Conservation (phyloP, 2,113 vertebrate genomes). For the Pterocles orientalis region DNA sequence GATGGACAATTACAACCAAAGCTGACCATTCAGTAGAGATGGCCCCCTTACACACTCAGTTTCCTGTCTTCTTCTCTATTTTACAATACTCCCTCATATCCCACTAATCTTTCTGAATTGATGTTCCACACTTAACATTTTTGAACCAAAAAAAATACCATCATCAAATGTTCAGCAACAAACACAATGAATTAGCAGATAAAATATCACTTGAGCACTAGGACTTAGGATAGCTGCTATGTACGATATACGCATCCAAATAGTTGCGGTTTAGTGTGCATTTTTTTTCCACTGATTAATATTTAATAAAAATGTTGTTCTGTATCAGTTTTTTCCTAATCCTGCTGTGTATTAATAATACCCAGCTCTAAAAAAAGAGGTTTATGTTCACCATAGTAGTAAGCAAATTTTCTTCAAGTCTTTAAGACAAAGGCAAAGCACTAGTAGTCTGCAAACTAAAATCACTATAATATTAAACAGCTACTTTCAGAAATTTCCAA, state of each 20-base stretch:
- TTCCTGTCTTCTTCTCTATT: not conserved
- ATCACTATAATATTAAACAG: not conserved
- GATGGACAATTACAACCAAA: not conserved
- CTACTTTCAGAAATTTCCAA: not conserved
- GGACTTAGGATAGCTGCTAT: not conserved
- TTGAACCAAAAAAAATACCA: not conserved
- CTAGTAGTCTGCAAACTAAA: not conserved
- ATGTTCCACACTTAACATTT: not conserved
- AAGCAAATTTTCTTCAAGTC: not conserved
- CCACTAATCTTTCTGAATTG: not conserved
- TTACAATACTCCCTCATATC: not conserved
- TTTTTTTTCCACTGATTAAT: not conserved
- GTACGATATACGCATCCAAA: not conserved
- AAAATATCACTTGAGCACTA: not conserved
- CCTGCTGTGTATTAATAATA: not conserved
- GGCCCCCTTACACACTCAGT: not conserved
- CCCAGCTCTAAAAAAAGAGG: not conserved
- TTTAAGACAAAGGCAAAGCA: not conserved
- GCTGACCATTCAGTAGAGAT: accelerated
- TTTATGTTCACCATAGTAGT: not conserved
- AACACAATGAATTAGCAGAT: not conserved
- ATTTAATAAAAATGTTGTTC: not conserved
- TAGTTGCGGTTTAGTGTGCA: not conserved
- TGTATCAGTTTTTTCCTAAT: not conserved
- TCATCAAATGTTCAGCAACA: not conserved